Evolutionary conservation across 2,888 invertebrate genomes (phyloP), one percentile per base, ranked within the genome.

Genomic region (Dascillus cervinus): DNA sequence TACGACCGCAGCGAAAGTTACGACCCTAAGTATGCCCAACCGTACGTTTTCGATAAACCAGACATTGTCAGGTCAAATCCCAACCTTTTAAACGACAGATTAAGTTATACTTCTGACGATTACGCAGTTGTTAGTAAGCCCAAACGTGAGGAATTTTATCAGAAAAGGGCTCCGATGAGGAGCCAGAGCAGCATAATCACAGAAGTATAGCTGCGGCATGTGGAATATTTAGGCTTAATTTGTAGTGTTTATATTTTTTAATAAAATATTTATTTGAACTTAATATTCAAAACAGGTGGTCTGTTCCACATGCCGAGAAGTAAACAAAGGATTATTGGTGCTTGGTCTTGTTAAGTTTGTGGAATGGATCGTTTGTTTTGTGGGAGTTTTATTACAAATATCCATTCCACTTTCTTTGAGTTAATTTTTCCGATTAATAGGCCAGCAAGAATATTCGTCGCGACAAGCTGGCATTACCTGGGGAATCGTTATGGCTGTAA

Each of bases 391-490:
- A n/a, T n/a, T n/a, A n/a, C n/a, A n/a, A 19, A 27, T 30, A 25
- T 34, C 37, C 28, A 41, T 38, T 39, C 29, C 30, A 34, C 27
- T 25, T 21, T 11, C 11, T 6, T 9, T 30, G 11, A 12, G 20
- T 34, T 25, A 31, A 22, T 36, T 14, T 33, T 32, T 33, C 24
- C 19, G 24, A 25, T 32, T 33, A 34, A 34, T 68, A 87, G 87
- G 84, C 52, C 77, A 80, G 46, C 82, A 85, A 60, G 88, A 88
- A 65, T 86, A 84, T 63, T 79, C 82, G 8, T 73, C 83, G 3
- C 73, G 85, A 29, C 79, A 81, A 47, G 78, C 84, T 13, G 87
- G 87, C 11, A 68, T 82, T 4, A 84, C 89, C 2, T 75, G 81
- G 56, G 87, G 82, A 42, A 77, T 87, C 56, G 75, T 87, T 47